A percentile compares a stretch with the other conserved stretches of the same genome.
phyloP scores from a whole-genome alignment of 2,888 invertebrate species.

The Timandra comae region DNA sequence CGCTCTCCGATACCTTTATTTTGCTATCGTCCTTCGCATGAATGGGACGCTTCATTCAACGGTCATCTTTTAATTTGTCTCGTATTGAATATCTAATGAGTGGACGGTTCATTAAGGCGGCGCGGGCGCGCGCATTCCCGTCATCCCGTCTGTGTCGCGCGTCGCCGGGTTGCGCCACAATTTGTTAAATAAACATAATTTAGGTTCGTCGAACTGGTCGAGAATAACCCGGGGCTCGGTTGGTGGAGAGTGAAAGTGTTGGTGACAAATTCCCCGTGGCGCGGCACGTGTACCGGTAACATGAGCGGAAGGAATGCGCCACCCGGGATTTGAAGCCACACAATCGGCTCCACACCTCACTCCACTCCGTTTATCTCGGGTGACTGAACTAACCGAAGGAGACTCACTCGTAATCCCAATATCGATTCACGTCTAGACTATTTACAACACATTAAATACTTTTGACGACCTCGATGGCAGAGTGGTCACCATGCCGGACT shows the following conservation, averaged over 20 bases:
- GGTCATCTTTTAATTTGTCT: conserved; percentile 34
- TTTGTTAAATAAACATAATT: conserved; percentile 44
- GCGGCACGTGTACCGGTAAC: conserved; percentile 41
- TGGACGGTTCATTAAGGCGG: conserved; percentile 56
- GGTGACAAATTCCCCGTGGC: conserved; percentile 46
- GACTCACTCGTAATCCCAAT: conserved; percentile 5
- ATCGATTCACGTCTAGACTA: background rate
- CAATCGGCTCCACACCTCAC: conserved; percentile 18
- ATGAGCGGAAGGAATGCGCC: conserved; percentile 42
- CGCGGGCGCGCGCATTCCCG: conserved; percentile 22
- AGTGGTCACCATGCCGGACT: too few species aligned
- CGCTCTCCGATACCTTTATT: conserved; percentile 45
- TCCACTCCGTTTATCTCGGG: conserved; percentile 18
- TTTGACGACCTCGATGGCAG: too few species aligned
- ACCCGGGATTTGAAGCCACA: conserved; percentile 31
- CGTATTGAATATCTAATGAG: conserved; percentile 41
- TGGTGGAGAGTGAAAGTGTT: conserved; percentile 55
- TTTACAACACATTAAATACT: too few species aligned
- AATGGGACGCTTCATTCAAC: conserved; percentile 54
- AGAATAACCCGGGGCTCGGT: conserved; percentile 40
- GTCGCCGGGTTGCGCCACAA: conserved; percentile 27
- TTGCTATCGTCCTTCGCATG: conserved; percentile 60
- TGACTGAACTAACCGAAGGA: conserved; percentile 15
- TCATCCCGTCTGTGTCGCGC: too few species aligned
- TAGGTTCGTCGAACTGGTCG: conserved; percentile 49